A percentile compares a stretch with the other conserved stretches of the same genome.
Evolutionary conservation across 2,797 vertebrate genomes (phyloP).

Genomic region (Kryptopterus vitreolus): DNA sequence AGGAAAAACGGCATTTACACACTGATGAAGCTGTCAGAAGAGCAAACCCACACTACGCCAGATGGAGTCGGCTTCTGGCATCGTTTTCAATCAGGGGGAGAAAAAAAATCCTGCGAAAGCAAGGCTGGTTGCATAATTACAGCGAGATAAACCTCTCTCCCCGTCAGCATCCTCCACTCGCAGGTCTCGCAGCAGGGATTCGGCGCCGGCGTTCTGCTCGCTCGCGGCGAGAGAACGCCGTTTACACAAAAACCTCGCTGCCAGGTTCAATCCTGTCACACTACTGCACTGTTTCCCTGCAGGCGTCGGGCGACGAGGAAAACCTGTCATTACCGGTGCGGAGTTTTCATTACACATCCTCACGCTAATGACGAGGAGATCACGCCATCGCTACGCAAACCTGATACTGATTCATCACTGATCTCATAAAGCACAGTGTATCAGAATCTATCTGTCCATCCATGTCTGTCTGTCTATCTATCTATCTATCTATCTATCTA

Average conservation of each 20-base stretch:
- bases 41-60: not conserved
- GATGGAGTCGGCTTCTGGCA: conserved; percentile 36
- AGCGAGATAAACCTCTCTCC: conserved; percentile 20
- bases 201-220: not conserved
- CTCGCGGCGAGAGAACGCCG: conserved; percentile 8
- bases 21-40: conserved; percentile 19
- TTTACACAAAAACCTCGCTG: not conserved
- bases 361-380: not conserved
- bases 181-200: conserved; percentile 16
- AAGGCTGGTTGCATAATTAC: conserved; percentile 12
- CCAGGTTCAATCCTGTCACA: not conserved
- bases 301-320: not conserved
- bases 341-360: not conserved
- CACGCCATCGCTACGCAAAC: too few species aligned
- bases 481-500: too few species aligned
- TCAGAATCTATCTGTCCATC: too few species aligned
- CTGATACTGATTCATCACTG: too few species aligned
- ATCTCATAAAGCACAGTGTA: too few species aligned
- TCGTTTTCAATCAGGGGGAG: conserved; percentile 33
- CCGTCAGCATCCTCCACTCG: conserved; percentile 13
- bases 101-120: not conserved
- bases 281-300: not conserved
- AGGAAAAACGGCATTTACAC: conserved; percentile 9
- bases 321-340: not conserved
- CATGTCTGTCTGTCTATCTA: too few species aligned